These are phyloP conservation scores for Mesocricetus auratus DNA, from an alignment of 2,113 vertebrate species.

Conservation along the genomic window DNA sequence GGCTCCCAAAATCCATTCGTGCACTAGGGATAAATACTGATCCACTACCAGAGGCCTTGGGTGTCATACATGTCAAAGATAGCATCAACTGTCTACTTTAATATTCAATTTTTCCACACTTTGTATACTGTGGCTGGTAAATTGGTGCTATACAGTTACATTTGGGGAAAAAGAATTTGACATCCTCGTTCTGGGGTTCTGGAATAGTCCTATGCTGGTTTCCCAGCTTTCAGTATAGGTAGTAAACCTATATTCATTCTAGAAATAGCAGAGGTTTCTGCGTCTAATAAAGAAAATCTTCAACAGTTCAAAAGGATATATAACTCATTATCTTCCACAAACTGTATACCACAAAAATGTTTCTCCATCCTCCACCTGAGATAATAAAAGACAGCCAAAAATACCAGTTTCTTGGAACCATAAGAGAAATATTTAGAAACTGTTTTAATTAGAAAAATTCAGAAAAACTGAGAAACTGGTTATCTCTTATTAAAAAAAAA, in stretches of 20 bases:
- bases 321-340: slow-evolving; percentile 20
- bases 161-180: not conserved
- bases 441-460: not conserved
- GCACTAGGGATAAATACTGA: too few species aligned
- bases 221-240: too few species aligned
- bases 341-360: not conserved
- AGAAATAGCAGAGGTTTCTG: slow-evolving; percentile 16
- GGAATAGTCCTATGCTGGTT: too few species aligned
- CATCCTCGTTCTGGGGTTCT: too few species aligned
- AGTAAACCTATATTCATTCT: not conserved
- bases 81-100: not conserved
- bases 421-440: not conserved
- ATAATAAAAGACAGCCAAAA: not conserved
- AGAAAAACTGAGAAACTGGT: slow-evolving; percentile 31
- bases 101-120: not conserved
- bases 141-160: not conserved
- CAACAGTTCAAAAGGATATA: not conserved
- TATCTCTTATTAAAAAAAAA: not conserved
- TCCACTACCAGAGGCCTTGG: too few species aligned
- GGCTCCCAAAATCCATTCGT: too few species aligned
- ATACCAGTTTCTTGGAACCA: not conserved
- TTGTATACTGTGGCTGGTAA: not conserved
- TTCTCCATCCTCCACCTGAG: not conserved
- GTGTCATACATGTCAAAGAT: not conserved
- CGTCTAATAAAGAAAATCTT: slow-evolving; percentile 7